A percentile compares a stretch with the other conserved stretches of the same genome.
These are phyloP conservation scores for Plagodis pulveraria DNA, from an alignment of 2,888 invertebrate species.

Conservation along the genomic window DNA sequence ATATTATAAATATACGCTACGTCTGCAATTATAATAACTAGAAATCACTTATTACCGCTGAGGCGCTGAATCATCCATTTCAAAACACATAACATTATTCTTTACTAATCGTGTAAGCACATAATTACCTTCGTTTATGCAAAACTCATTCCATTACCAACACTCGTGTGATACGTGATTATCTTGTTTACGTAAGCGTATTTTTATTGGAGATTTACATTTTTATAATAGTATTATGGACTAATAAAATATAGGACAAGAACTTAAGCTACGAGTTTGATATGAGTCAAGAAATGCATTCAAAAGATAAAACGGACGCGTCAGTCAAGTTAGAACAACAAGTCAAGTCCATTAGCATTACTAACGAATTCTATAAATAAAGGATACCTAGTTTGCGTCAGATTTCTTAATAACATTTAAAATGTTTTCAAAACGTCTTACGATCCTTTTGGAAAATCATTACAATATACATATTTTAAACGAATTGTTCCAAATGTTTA, in stretches of 20 bases:
- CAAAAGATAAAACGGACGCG: slow-evolving; percentile 1
- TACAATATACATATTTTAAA: slow-evolving; percentile 8
- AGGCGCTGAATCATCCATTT: slow-evolving; percentile 8
- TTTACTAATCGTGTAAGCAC: not conserved
- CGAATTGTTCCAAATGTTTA: slow-evolving; percentile 23
- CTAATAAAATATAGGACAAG: not conserved
- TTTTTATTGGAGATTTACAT: slow-evolving; percentile 18
- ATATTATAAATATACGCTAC: not conserved
- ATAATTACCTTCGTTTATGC: not conserved
- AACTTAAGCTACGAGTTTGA: too few species aligned
- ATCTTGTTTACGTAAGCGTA: slow-evolving; percentile 15
- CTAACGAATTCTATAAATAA: too few species aligned
- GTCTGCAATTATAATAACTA: not conserved
- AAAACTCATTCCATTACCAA: slow-evolving; percentile 11
- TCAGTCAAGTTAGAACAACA: not conserved
- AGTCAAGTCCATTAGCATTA: too few species aligned
- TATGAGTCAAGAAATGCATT: not conserved
- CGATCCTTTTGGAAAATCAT: slow-evolving; percentile 4
- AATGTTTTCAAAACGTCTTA: slow-evolving; percentile 18
- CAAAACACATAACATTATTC: slow-evolving; percentile 5
- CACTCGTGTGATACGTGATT: slow-evolving; percentile 18
- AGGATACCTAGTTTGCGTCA: not conserved
- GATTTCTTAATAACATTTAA: not conserved
- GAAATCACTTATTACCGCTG: not conserved
- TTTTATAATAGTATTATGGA: slow-evolving; percentile 8